Base-by-base conservation (phyloP, 2,797 vertebrate species). In the Lates japonicus region DNA sequence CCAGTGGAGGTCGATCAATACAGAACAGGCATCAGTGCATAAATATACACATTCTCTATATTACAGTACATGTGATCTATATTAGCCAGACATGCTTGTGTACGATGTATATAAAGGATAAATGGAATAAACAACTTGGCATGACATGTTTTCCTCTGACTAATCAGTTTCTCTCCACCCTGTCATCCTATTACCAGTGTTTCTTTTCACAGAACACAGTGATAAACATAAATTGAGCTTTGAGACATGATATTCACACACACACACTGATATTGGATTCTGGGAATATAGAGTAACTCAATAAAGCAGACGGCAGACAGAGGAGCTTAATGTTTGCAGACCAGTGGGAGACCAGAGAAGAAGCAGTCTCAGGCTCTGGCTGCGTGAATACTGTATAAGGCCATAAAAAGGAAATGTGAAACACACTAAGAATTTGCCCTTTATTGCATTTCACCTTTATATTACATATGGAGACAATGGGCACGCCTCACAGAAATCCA, bases 231-330 rank as follows among this genome's bases (percentile, higher is more conserved):
- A 67, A 48, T 41, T 52, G 25, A 59, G 72, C 54, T 59, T 25
- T 25, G 11, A 58, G 41, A 73, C 64, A 51, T 57, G 1, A 49
- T 33, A 57, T 42, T 42, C 33, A 16, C 20, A 37, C 29, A 35
- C 17, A 41, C 64, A 41, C 20, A 46, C 42, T 25, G 61, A 76
- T 73, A 85, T 70, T 81, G 63, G 83, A 82, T 63, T 85, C 25
- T 85, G 68, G 74, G 68, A 72, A 61, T 76, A 75, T 20, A 46
- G 51, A 76, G 62, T 59, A 72, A 73, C 70, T 88, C 78, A 69
- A 74, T 81, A 77, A 90, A 82, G 64, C 77, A 71, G 66, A 67
- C 2, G 4, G 67, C 72, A 78, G 64, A 78, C 60, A 58, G 51
- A 70, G 46, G 59, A 70, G 78, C 58, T 69, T 70, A 70, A 71